Percentiles rank a stretch among this genome's conserved stretches.
Conservation (phyloP, 1,140 invertebrate genomes). For the Frieseomelitta varia region DNA sequence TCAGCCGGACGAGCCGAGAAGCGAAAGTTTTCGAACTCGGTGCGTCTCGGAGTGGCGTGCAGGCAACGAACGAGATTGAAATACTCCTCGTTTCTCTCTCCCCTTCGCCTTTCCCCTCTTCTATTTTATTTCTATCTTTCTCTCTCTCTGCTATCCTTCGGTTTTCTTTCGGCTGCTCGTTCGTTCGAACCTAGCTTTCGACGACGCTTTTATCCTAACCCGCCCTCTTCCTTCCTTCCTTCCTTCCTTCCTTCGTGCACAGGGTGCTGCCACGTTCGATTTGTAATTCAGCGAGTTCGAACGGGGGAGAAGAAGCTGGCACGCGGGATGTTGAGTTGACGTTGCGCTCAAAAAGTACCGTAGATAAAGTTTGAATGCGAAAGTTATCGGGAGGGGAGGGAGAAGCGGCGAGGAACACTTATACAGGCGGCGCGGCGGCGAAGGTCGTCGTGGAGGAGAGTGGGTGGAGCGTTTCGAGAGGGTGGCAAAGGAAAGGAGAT, state of each 20-base stretch:
- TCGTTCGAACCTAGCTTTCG: too few relatives aligned
- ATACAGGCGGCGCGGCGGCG: not conserved
- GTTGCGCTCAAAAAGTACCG: slow-evolving; percentile 58
- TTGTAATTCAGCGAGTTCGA: slow-evolving; percentile 61
- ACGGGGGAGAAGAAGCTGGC: not conserved
- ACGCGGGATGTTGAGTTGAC: slow-evolving; percentile 41
- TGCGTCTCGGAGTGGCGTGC: slow-evolving; percentile 17
- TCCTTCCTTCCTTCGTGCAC: not conserved
- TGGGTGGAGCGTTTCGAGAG: not conserved
- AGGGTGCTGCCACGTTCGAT: slow-evolving; percentile 50
- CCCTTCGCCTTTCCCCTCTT: not conserved
- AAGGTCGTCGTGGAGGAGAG: not conserved
- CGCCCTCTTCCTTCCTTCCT: not conserved
- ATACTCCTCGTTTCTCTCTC: slow-evolving; percentile 49
- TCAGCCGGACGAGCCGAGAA: slow-evolving; percentile 58
- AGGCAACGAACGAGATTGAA: slow-evolving; percentile 60
- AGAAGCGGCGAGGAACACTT: not conserved
- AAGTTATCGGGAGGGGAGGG: slow-evolving; percentile 43
- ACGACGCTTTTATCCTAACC: not conserved
- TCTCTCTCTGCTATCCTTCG: not conserved
- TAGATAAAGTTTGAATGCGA: slow-evolving; percentile 63
- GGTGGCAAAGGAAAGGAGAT: slow-evolving; percentile 12
- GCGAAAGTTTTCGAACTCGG: slow-evolving; percentile 63
- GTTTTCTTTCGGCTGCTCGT: not conserved
- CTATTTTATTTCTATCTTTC: not conserved